phyloP scores from a whole-genome alignment of 2,113 vertebrate genomes.

The Numenius arquata region DNA sequence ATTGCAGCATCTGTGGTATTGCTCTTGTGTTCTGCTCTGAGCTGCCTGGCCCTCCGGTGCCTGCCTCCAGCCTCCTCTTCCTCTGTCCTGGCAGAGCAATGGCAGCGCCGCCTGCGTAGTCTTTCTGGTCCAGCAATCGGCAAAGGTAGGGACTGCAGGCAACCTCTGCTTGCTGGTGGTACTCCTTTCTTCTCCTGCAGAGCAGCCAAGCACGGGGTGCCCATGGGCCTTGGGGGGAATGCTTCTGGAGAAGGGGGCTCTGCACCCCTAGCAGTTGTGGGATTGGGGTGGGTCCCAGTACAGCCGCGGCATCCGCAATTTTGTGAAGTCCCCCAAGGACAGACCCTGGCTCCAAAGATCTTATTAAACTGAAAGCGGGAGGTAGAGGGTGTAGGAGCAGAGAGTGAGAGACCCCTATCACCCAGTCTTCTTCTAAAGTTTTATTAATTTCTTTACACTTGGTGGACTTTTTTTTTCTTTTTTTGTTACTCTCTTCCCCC shows the following conservation, averaged over 20 bases:
- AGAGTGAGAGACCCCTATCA: background rate
- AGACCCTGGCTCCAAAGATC: background rate
- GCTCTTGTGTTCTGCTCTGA: background rate
- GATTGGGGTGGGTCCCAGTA: background rate
- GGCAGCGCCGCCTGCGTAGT: fast-evolving
- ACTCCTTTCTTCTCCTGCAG: background rate
- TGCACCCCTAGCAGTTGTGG: background rate
- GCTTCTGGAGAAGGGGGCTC: background rate
- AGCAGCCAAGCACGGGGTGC: fast-evolving
- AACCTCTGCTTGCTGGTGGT: background rate
- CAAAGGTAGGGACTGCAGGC: background rate
- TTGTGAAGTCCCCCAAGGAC: background rate
- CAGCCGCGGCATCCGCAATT: background rate
- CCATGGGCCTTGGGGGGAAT: background rate
- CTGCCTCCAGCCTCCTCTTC: background rate
- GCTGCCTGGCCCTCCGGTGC: background rate
- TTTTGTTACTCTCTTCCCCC: too few relatives aligned
- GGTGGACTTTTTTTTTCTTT: background rate
- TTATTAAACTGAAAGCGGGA: background rate
- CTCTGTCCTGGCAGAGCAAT: background rate
- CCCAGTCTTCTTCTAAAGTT: background rate
- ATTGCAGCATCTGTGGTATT: background rate
- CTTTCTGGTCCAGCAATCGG: background rate
- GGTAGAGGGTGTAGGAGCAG: background rate
- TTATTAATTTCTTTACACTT: background rate